Base-by-base conservation (phyloP, 2,888 invertebrate genomes). In the Epiblema foenella region DNA sequence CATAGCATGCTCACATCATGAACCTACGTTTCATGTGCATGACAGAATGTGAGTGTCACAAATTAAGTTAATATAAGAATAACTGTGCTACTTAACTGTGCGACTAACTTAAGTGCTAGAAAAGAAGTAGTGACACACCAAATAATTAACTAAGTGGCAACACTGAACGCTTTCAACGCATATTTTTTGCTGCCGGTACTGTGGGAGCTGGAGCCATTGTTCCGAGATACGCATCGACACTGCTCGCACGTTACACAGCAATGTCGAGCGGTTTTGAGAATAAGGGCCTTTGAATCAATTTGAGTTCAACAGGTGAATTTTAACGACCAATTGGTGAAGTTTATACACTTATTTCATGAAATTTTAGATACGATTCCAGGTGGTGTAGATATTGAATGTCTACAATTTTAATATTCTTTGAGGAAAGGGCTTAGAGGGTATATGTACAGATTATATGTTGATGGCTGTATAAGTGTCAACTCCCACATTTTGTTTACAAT, bases 171-270 rank as follows among this genome's bases (percentile, higher is more conserved):
- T 71, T 54, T 51, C 68, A 67, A 68, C 64, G 54, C 58, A 51
- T 12, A 10, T 49, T 79, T 79, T 79, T 76, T 84, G 82, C 83
- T 68, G 76, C 78, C 85, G 73, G 69, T 86, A 83, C 85, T 67
- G 74, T 76, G 71, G 77, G 78, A 76, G 75, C 77, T 73, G 74
- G 70, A 72, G 60, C 83, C 79, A 87, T 88, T 87, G 87, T 87
- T 85, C 77, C 74, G 49, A 76, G 79, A 86, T 87, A 87, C 80
- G 79, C 85, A 86, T 88, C 86, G 77, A 73, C 81, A 83, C 81
- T 78, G 81, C 83, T 82, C 82, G 81, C 84, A 82, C 83, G 81
- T 80, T 81, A 78, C 37, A 57, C n/a, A 33, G 9, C 8, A 57
- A 65, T 70, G 65, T 70, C 70, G 54, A 64, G 39, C 39, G 39